Evolutionary conservation across 2,113 vertebrate genomes (phyloP).

Genomic region (Sterrhoptilus dennistouni): DNA sequence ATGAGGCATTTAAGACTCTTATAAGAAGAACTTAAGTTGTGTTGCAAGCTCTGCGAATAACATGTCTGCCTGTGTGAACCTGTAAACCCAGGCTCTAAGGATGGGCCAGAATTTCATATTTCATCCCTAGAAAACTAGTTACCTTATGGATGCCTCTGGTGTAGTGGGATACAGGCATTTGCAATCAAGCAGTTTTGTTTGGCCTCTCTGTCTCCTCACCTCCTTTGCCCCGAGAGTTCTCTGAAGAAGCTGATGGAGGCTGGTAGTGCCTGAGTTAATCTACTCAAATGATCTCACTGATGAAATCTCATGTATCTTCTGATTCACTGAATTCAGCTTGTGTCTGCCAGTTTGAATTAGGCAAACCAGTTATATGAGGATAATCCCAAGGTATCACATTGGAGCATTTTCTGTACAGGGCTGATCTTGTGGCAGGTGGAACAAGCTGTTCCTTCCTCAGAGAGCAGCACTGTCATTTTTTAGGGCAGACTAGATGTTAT

Average conservation of each 20-base stretch:
- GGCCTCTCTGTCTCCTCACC: neutral
- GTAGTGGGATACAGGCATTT: neutral
- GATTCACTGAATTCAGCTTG: constrained; percentile 19
- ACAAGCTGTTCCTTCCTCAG: neutral
- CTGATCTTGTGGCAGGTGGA: neutral
- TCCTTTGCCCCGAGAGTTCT: neutral
- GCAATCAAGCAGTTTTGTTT: neutral
- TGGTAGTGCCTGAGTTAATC: neutral
- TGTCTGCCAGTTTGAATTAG: constrained; percentile 1
- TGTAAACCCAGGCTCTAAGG: neutral
- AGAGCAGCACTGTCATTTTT: neutral
- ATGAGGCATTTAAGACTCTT: neutral
- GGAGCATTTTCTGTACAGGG: neutral
- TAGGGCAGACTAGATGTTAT: neutral
- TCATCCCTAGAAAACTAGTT: neutral
- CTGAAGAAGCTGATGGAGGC: neutral
- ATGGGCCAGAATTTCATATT: neutral
- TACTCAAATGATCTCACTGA: neutral
- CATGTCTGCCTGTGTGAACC: neutral
- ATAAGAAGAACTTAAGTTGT: neutral
- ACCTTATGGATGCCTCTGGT: neutral
- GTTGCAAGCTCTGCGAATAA: neutral
- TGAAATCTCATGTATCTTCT: neutral
- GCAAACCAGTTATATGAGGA: neutral
- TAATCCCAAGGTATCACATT: neutral